Base-by-base conservation (phyloP, 2,113 vertebrate genomes). In the Natator depressus region DNA sequence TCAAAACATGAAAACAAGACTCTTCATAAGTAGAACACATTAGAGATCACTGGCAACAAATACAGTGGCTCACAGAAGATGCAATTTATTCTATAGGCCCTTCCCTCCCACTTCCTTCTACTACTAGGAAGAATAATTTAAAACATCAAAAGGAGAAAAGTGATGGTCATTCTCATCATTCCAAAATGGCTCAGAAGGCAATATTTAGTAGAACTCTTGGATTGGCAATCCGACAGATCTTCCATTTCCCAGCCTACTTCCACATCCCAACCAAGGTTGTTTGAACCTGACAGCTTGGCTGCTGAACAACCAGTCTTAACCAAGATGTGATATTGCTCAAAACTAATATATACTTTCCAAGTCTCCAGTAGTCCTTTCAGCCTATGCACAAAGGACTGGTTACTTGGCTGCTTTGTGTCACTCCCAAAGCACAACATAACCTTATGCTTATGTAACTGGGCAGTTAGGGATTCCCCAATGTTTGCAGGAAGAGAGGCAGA, bases 391-490 rank as follows among this genome's bases (percentile, higher is more conserved):
- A 24, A 12, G 46, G 42, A 8, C 20, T 46, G 24, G 69, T 29
- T 79, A 92, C 81, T 79, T 82, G 1, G 3, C 20, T 57, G 5
- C 69, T 89, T 91, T 84, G 20, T 57, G 29, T 90, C 24, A 72
- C 57, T 89, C 27, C 65, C 57, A 51, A 27, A 78, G 24, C 55
- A 8, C 29, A 8, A 22, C 55, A 35, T 47, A 80, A 5, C 4
- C 13, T 93, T 89, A 76, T 47, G 62, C 25, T 46, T 35, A 2
- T 31, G 84, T 75, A 55, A n/a, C 89, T 84, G 76, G 35, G 42
- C 4, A 75, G 57, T 6, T 46, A 54, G 82, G 85, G 86, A 62
- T 3, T 0, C 0, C 38, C 2, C 19, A 80, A 62, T 8, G 14
- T 12, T 49, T 62, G 25, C 20, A 89, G 16, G 46, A 80, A 49